Evolutionary conservation across 37 sponge, comb jelly and placozoan genomes (phyloP), one percentile per base, ranked within the genome.

Genomic region (Halisarca cf. caerulea): DNA sequence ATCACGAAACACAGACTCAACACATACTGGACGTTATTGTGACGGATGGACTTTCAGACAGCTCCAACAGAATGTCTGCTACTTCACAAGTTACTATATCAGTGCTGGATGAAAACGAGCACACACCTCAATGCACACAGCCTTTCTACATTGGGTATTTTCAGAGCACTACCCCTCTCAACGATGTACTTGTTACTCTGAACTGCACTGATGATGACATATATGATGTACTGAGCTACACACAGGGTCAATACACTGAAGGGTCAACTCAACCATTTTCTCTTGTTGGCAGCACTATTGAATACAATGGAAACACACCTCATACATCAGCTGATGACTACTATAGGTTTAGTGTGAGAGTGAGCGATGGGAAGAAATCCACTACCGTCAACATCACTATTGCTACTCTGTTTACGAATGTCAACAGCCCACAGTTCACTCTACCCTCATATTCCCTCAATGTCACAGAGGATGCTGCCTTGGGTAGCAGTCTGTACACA

Each of bases 91-190:
- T 94, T n/a, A 81, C 58, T 33, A 55, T 94, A 35, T 7, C 62
- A 41, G 91, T 94, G 33, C 54, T 73, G 21, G 85, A 86, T 24
- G 80, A 88, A 0, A 94, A 94, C 42, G 86, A 88, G 35, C 77
- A 42, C 55, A 81, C 72, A 27, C 92, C 92, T 11, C 23, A 33
- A 17, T 92, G 92, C 55, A 25, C 64, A 3, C 72, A 83, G 30
- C 86, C 86, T 0, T 27, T 88, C n/a, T 92, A 92, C 43, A 58
- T 82, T 58, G 80, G 72, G 2, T 55, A 81, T 24, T 84, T 92
- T 36, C 66, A 64, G n/a, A n/a, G 42, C 0, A 66, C 41, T 0
- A 78, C 77, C 7, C 3, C 2, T 2, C n/a, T 79, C 23, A 42
- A 21, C 45, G 89, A 81, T 59, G 62, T 18, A 17, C 77, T 92